Evolutionary conservation across 2,888 invertebrate genomes (phyloP), one percentile per base, ranked within the genome.

Genomic region (Tinea trinotella): DNA sequence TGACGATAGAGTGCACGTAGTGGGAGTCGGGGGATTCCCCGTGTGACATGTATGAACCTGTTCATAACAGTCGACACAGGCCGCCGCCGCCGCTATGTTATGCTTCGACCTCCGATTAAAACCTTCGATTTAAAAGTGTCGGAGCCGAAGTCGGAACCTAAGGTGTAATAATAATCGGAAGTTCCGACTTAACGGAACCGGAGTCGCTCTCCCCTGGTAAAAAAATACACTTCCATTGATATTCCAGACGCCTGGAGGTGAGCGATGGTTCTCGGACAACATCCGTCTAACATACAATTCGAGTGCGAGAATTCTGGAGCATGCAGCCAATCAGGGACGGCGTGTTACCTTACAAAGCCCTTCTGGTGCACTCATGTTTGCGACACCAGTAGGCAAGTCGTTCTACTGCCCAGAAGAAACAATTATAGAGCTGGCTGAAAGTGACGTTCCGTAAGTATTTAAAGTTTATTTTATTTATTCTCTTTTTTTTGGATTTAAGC

Each of bases 301-400:
- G 4, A 90, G 87, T 61, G 90, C 88, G 44, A 71, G 84, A 61
- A 82, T 89, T 20, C 75, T 90, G 56, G 88, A 89, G 59, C 89
- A 90, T 64, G 88, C 89, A 7, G 89, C 88, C 40, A 87, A 88
- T 59, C 88, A 88, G 24, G 85, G 86, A 1, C 72, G 88, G 9
- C 77, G 68, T 17, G 76, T 90, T 1, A 83, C 83, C 1, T 75
- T 90, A 20, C 86, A 82, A 10, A 90, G 91, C 0, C 88, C 89
- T 0, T 66, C 82, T 0, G 80, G 88, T 35, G 85, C 90, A 3
- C 88, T 93, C 73, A 77, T 94, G 58, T 95, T 95, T 67, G 92
- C 93, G 0, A 96, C 96, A 0, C 95, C 95, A 0, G 93, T 96
- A 6, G 95, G 95, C 13, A 93, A 94, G 68, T 94, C 95, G 0